These are phyloP conservation scores for Zaprionus lineosus DNA, from an alignment of 2,888 invertebrate species.

Conservation along the genomic window DNA sequence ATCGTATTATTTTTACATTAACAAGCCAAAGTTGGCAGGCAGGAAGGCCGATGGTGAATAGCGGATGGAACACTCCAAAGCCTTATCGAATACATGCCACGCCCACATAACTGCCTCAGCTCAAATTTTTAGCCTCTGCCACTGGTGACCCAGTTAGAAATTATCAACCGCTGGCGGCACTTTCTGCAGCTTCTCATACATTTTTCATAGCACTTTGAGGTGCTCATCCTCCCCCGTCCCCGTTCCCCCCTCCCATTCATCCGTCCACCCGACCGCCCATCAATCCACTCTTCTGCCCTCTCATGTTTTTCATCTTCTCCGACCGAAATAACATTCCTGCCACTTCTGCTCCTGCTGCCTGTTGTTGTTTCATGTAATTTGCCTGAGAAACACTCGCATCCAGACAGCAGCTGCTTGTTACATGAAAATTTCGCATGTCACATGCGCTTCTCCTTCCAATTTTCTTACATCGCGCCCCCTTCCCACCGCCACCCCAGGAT, in stretches of 20 bases:
- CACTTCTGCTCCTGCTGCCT: not conserved
- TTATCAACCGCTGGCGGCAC: conserved; percentile 44
- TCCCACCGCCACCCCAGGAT: not conserved
- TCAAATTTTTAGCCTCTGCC: not conserved
- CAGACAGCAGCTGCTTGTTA: conserved; percentile 43
- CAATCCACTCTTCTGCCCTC: no score
- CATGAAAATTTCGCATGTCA: conserved; percentile 57
- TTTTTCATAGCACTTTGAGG: conserved; percentile 53
- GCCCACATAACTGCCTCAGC: no score
- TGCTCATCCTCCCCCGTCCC: not conserved
- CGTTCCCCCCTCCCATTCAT: not conserved
- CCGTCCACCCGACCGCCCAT: not conserved
- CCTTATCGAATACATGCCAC: conserved; percentile 30
- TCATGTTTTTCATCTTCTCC: not conserved
- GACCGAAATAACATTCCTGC: conserved; percentile 23
- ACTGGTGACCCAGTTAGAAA: conserved; percentile 57
- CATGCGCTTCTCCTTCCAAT: conserved; percentile 6
- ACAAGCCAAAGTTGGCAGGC: conserved; percentile 40
- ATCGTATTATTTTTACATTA: conserved; percentile 74
- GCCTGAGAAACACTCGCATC: conserved; percentile 41
- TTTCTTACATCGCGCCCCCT: no score
- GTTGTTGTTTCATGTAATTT: conserved; percentile 40
- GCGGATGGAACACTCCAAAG: conserved; percentile 1
- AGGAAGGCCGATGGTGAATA: conserved; percentile 26
- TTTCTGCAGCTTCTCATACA: conserved; percentile 48